These are phyloP conservation scores for Orthonevra nobilis DNA, from an alignment of 2,888 invertebrate genomes.

Conservation along the genomic window DNA sequence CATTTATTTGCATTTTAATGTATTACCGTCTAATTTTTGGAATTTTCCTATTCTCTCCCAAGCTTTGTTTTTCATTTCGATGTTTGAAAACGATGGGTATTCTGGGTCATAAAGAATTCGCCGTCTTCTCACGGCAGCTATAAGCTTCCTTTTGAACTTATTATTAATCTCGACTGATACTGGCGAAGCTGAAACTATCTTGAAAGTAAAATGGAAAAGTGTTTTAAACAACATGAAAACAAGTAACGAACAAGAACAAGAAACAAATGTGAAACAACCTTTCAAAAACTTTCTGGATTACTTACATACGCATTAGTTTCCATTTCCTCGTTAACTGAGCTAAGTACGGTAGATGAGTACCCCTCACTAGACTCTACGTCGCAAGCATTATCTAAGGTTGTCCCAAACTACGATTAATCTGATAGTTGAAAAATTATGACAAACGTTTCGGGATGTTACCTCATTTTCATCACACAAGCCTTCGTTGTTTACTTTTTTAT, in stretches of 20 bases:
- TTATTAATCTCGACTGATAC: conserved; percentile 31
- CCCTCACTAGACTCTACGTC: background rate
- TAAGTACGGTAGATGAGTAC: background rate
- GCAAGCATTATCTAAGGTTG: background rate
- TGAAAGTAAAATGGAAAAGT: conserved; percentile 25
- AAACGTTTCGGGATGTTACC: too few species aligned
- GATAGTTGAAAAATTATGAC: background rate
- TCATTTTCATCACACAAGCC: conserved; percentile 6
- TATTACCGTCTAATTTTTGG: conserved; percentile 67
- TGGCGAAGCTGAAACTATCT: conserved; percentile 33
- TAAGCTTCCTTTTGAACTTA: conserved; percentile 71
- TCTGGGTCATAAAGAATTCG: conserved; percentile 73
- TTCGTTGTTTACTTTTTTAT: too few species aligned
- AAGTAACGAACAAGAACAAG: background rate
- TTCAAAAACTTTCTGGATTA: too few species aligned
- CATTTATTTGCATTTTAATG: background rate
- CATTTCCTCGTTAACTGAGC: background rate
- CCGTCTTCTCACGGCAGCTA: conserved; percentile 72
- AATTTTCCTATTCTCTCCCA: conserved; percentile 74
- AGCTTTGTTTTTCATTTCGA: conserved; percentile 69
- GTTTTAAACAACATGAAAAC: too few species aligned
- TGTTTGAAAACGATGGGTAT: conserved; percentile 72
- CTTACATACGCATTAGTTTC: too few species aligned
- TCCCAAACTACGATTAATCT: background rate
- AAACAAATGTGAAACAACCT: too few species aligned